Evolutionary conservation across 53 echinoderm and acorn worm species (phyloP).

Genomic region (Echinometra lucunter): DNA sequence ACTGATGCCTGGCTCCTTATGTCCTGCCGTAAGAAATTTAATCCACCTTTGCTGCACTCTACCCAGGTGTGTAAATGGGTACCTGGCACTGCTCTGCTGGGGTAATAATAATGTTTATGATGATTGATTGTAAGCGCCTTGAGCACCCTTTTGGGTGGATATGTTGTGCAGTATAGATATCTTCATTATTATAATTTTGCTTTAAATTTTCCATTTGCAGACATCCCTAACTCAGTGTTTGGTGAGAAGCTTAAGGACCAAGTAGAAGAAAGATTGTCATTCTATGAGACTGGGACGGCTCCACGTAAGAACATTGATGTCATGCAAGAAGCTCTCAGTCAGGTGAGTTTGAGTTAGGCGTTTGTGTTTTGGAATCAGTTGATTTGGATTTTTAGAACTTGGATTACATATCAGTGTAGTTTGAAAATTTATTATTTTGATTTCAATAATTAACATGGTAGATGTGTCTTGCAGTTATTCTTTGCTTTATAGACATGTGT

Average conservation of each 20-base stretch:
- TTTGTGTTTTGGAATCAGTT: not conserved
- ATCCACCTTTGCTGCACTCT: too few species aligned
- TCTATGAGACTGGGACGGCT: conserved; percentile 94
- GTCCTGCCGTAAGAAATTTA: too few species aligned
- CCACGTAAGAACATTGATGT: conserved; percentile 97
- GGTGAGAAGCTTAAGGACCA: conserved; percentile 95
- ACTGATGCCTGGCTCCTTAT: too few species aligned
- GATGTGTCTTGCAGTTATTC: not conserved
- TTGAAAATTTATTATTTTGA: not conserved
- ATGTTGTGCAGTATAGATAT: too few species aligned
- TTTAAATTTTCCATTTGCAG: conserved; percentile 48
- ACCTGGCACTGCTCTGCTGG: too few species aligned
- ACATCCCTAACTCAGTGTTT: conserved; percentile 87
- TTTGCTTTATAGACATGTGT: not conserved
- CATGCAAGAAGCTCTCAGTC: conserved; percentile 87
- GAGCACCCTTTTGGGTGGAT: too few species aligned
- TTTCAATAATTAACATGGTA: not conserved
- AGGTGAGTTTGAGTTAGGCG: conserved; percentile 71
- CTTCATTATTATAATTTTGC: too few species aligned
- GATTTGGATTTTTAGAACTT: too few species aligned
- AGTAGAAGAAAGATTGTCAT: conserved; percentile 92
- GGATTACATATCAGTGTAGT: too few species aligned
- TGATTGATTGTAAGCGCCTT: too few species aligned
- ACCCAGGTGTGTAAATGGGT: too few species aligned
- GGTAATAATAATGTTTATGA: too few species aligned